phyloP scores from a whole-genome alignment of 2,888 invertebrate genomes.

The Cartodere bifasciata region DNA sequence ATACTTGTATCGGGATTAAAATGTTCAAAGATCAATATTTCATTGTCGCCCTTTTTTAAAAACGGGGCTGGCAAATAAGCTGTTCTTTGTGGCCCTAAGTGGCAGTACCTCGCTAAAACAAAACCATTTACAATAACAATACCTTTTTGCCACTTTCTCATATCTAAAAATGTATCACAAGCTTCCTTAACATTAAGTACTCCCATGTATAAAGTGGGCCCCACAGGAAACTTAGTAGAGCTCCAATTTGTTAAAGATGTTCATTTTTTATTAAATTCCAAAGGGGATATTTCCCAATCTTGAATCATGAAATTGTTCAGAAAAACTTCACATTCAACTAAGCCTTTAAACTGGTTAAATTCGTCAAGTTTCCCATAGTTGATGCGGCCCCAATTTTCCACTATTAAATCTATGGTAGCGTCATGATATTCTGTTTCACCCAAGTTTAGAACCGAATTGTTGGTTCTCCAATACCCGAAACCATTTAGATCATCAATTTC shows the following conservation, averaged over 20 bases:
- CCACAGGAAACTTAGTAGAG: too few species aligned
- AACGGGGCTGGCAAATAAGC: conserved; percentile 71
- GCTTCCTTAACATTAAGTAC: conserved; percentile 37
- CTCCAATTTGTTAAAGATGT: too few species aligned
- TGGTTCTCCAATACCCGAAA: conserved; percentile 35
- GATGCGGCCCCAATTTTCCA: conserved; percentile 73
- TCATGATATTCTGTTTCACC: conserved; percentile 17
- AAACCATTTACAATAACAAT: conserved; percentile 72
- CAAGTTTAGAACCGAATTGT: conserved; percentile 26
- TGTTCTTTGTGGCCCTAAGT: conserved; percentile 68
- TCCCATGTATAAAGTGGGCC: conserved; percentile 46
- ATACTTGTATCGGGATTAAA: conserved; percentile 18
- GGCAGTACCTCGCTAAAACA: conserved; percentile 72
- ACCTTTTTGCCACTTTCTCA: conserved; percentile 78
- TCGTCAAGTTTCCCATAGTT: conserved; percentile 39
- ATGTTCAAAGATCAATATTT: conserved; percentile 32
- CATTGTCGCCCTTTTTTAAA: conserved; percentile 41
- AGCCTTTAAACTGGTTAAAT: conserved; percentile 32
- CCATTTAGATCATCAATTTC: conserved; percentile 24
- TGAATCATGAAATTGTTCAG: conserved; percentile 31
- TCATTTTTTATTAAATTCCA: conserved; percentile 37
- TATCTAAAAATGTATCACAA: conserved; percentile 65
- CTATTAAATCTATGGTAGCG: conserved; percentile 33
- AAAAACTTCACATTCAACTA: conserved; percentile 34
- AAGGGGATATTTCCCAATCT: conserved; percentile 35